Conservation (phyloP, 2,797 vertebrate genomes). For the Crax fasciolata region DNA sequence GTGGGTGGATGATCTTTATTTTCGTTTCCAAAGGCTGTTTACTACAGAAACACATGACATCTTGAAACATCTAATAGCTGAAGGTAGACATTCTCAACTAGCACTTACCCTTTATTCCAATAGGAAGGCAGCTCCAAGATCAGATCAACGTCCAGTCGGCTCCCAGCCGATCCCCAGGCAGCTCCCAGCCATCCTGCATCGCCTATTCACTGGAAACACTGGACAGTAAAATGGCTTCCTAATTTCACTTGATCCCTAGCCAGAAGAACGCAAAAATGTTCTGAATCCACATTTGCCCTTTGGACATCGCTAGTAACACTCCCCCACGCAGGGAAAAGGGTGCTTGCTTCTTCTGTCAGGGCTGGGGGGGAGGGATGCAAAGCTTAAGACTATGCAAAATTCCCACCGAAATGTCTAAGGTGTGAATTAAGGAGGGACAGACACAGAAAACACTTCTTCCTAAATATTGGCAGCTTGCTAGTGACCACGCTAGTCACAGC, state of each 20-base stretch:
- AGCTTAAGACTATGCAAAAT: background rate
- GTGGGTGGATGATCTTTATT: background rate
- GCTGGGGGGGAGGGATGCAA: background rate
- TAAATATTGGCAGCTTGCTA: background rate
- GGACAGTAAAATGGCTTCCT: background rate
- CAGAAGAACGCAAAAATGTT: background rate
- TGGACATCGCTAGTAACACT: background rate
- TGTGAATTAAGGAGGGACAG: background rate
- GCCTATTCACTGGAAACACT: background rate
- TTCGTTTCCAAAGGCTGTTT: constrained; percentile 17
- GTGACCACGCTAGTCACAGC: background rate
- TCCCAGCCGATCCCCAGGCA: background rate
- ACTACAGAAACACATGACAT: constrained; percentile 16
- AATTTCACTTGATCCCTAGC: background rate
- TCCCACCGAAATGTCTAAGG: background rate
- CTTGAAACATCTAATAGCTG: background rate
- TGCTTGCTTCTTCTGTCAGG: background rate
- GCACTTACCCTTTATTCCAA: background rate
- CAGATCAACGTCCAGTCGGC: background rate
- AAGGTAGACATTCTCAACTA: background rate
- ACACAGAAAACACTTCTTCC: background rate
- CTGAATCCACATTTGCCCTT: background rate
- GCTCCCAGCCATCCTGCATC: background rate
- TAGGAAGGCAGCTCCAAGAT: constrained; percentile 8
- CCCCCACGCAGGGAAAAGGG: background rate